Percentiles rank a stretch among this genome's conserved stretches.
phyloP scores from a whole-genome alignment of 2,888 invertebrate species.

The Phortica magna region DNA sequence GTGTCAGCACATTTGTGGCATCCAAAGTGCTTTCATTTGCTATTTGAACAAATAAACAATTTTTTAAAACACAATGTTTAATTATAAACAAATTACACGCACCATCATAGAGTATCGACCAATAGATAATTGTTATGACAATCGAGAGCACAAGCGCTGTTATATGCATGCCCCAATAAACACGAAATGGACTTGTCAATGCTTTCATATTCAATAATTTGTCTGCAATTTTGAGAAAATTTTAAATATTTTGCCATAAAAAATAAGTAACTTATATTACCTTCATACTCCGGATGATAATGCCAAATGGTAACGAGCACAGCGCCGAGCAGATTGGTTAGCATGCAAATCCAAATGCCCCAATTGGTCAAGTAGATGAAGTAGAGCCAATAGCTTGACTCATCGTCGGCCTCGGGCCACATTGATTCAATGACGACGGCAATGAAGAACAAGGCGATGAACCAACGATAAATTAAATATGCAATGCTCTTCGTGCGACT shows the following conservation, averaged over 20 bases:
- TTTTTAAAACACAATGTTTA: background rate
- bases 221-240: conserved; percentile 57
- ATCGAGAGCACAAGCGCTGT: conserved; percentile 83
- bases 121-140: conserved; percentile 87
- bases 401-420: conserved; percentile 58
- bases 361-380: conserved; percentile 78
- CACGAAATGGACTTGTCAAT: conserved; percentile 76
- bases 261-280: conserved; percentile 52
- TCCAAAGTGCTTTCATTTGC: conserved; percentile 72
- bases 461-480: conserved; percentile 76
- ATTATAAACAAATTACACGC: conserved; percentile 30
- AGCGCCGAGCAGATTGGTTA: conserved; percentile 74
- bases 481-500: conserved; percentile 73
- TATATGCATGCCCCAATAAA: conserved; percentile 86
- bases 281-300: conserved; percentile 75
- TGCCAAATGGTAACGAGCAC: conserved; percentile 75
- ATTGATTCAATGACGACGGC: conserved; percentile 73
- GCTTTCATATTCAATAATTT: conserved; percentile 71
- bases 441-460: conserved; percentile 75
- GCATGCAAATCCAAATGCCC: conserved; percentile 76
- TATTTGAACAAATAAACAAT: conserved; percentile 57
- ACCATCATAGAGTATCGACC: conserved; percentile 79
- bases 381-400: conserved; percentile 69
- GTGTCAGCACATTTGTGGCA: conserved; percentile 84
- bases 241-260: background rate